Evolutionary conservation across 2,888 invertebrate genomes (phyloP), one percentile per base, ranked within the genome.

Genomic region (Torymus texanus): DNA sequence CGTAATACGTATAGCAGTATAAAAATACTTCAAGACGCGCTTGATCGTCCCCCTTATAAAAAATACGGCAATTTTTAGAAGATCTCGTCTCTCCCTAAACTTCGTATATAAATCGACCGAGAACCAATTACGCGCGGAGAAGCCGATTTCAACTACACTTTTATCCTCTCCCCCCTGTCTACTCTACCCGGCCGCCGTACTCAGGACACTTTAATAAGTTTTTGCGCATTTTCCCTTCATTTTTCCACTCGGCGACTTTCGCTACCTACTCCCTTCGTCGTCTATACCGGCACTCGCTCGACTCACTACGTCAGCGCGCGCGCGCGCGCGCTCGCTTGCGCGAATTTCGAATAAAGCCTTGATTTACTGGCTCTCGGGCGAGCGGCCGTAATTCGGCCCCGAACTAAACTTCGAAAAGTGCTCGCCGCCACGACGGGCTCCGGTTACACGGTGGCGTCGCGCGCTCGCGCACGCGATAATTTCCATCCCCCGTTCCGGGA

Each of bases 401-500:
- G 29, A 76, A 75, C 79, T 81, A 82, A 82, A 82, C 77, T 81
- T 82, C 51, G 79, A 81, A 82, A 79, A 82, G 77, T 78, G 79
- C 78, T 5, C 73, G 68, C 77, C 58, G 70, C 70, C 56, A 18
- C 41, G 51, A 58, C 59, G 16, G 41, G 24, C 41, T 29, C 18
- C 65, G 72, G 66, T 72, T 63, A 66, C 72, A 61, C 55, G 50
- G 80, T 67, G 29, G 29, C 29, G 29, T 3, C 29, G 24, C n/a
- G n/a, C n/a, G 24, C 24, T 2, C 24, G 24, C 24, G 29, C 29
- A 81, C 83, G 81, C 83, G 85, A 84, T 83, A 85, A 84, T 85
- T 84, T 83, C 81, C 81, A 82, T 78, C 71, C 72, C 18, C 79
- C 78, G 71, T 68, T 76, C 58, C 65, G 65, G 77, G 71, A 78